These are phyloP conservation scores for Globodera rostochiensis DNA, from an alignment of 1,140 invertebrate species.

Conservation along the genomic window DNA sequence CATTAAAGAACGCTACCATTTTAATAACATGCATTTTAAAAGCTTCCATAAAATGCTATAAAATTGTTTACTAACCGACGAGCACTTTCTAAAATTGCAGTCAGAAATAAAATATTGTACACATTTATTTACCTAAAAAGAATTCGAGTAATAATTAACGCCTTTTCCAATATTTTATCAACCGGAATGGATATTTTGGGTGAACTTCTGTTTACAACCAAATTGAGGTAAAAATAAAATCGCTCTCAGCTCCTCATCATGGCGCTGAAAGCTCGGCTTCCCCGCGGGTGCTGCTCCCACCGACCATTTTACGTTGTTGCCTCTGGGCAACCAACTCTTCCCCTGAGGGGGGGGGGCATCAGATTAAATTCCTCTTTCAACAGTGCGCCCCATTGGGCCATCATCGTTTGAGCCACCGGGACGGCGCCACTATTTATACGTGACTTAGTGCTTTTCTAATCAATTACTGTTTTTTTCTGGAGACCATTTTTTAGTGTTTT, in stretches of 20 bases:
- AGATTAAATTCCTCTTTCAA: neutral
- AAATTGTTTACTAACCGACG: too few relatives aligned
- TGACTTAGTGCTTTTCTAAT: neutral
- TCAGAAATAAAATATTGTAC: too few relatives aligned
- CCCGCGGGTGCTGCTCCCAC: neutral
- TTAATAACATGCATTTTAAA: too few relatives aligned
- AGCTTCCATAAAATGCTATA: too few relatives aligned
- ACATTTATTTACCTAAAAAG: too few relatives aligned
- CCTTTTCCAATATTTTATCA: too few relatives aligned
- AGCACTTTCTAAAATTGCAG: too few relatives aligned
- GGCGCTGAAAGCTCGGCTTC: neutral
- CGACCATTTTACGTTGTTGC: neutral
- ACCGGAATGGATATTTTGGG: too few relatives aligned
- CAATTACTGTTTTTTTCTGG: neutral
- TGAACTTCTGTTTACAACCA: too few relatives aligned
- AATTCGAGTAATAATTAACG: too few relatives aligned
- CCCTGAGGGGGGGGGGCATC: neutral
- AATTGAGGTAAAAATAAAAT: neutral
- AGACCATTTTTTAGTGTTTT: neutral
- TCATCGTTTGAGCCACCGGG: neutral
- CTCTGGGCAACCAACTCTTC: too few relatives aligned
- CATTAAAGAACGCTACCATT: too few relatives aligned
- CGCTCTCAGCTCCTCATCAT: neutral
- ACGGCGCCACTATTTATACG: neutral
- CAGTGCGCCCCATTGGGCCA: neutral